Evolutionary conservation across 2,888 invertebrate genomes (phyloP), one percentile per base, ranked within the genome.

Genomic region (Andrena flavipes): DNA sequence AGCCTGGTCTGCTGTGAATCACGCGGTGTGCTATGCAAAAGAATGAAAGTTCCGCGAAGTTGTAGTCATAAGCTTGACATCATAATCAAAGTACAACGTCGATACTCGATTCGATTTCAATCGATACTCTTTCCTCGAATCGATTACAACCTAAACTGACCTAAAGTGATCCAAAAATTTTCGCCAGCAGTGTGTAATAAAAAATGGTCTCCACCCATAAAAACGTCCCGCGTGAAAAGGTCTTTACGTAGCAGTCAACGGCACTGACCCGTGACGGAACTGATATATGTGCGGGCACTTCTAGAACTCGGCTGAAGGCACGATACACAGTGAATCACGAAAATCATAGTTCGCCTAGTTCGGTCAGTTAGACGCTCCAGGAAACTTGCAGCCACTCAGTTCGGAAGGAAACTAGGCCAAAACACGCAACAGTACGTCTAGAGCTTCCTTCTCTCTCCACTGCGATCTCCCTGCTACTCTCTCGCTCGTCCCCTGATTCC

Each of bases 371-470:
- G 42, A 51, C 49, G 26, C 20, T 33, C 20, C 56, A 69, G 68
- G 59, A 68, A 72, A 59, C 69, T 60, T 10, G 64, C 29, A 33
- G 29, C 56, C 73, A 77, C 72, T 84, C 65, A 59, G 71, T 35
- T 72, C 65, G 65, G 49, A 75, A 48, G 71, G 69, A 86, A 88
- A 89, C 81, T 81, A 65, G 86, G 85, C 84, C 89, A 76, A 72
- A 85, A 83, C 81, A 88, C 87, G 88, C 84, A 88, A 89, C 63
- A 70, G 76, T 73, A 62, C 67, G 78, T 80, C 78, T 63, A 78
- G 77, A 75, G 69, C 72, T 75, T 65, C 83, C 59, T 67, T 75
- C 56, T 49, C 69, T 63, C 71, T 76, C 23, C 16, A 33, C 20
- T n/a, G 49, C 33, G 42, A 56, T 75, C 68, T 30, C 63, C 68